Base-by-base conservation (phyloP, 2,113 vertebrate genomes). In the Mastomys natalensis region DNA sequence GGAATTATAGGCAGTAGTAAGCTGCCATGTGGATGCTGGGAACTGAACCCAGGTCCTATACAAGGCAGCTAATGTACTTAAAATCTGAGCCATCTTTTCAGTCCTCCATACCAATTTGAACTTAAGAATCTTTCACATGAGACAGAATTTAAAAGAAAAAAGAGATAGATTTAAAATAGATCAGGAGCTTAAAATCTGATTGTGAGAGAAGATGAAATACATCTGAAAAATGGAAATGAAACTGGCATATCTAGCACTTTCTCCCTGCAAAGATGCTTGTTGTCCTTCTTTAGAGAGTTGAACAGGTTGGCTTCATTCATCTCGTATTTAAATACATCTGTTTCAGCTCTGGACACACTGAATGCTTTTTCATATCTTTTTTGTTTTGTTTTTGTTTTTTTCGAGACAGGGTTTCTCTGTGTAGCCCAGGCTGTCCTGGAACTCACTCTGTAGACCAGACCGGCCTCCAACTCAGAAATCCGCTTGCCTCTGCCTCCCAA, bases 101-200 rank as follows among this genome's bases (percentile, higher is more conserved):
- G 58, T 19, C 37, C 15, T 94, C 21, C 29, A 24, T 92, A 81
- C 51, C 12, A 95, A 87, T 90, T 70, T 92, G n/a, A 91, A 93
- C 92, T 92, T 45, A 93, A 55, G 40, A 87, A 43, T 91, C 29
- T 92, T 80, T 22, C 34, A 92, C 11, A 68, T 68, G n/a, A 93
- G 12, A 26, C 93, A 12, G 60, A 95, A 87, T 95, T 96, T 81
- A 96, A 96, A 92, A 81, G 74, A 89, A 53, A 73, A 78, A 97
- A 62, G 1, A 51, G 68, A 89, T 17, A 89, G 68, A 89, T 74
- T 58, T 89, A 16, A 82, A 81, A 78, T 76, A 85, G 51, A 92
- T 31, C n/a, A 93, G 43, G 48, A 92, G 45, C 95, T 94, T 93
- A 68, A n/a, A 80, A 77, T 84, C 64, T 62, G 26, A 74, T 88